phyloP scores from a whole-genome alignment of 2,888 invertebrate genomes.

The Drosophila lutescens region DNA sequence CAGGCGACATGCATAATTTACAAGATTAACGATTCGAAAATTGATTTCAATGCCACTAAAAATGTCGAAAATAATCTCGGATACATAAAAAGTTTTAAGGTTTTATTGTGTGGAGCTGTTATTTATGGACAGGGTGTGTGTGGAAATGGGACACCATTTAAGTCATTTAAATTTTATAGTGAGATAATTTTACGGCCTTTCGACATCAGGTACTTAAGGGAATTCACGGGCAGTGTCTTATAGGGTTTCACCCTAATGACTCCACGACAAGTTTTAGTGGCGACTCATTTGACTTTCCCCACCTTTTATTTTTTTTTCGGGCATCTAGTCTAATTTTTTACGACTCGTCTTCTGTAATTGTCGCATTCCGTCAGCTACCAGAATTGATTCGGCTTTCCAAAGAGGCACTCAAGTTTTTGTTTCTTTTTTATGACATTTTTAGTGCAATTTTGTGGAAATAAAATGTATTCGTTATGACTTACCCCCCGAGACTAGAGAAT shows the following conservation, averaged over 20 bases:
- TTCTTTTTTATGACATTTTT: conserved; percentile 69
- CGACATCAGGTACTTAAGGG: conserved; percentile 61
- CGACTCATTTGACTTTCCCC: conserved; percentile 30
- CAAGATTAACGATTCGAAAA: conserved; percentile 82
- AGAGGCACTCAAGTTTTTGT: conserved; percentile 31
- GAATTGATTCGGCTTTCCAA: conserved; percentile 66
- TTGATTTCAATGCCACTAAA: conserved; percentile 81
- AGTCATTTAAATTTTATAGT: conserved; percentile 75
- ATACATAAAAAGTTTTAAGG: conserved; percentile 43
- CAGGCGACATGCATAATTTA: conserved; percentile 80
- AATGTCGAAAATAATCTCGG: conserved; percentile 73
- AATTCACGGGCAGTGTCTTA: conserved; percentile 29
- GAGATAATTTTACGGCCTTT: conserved; percentile 64
- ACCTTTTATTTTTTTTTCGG: background rate
- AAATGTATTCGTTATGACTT: conserved; percentile 75
- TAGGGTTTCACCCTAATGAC: conserved; percentile 40
- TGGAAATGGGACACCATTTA: conserved; percentile 73
- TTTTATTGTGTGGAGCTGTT: conserved; percentile 31
- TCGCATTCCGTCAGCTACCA: conserved; percentile 81
- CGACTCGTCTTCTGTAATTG: conserved; percentile 71
- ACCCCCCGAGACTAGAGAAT: conserved; percentile 43
- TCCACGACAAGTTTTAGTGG: conserved; percentile 36
- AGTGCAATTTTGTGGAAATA: conserved; percentile 79
- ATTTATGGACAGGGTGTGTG: conserved; percentile 55
- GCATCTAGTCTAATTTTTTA: conserved; percentile 35